A percentile compares a stretch with the other conserved stretches of the same genome.
Evolutionary conservation across 2,113 vertebrate species (phyloP).

Genomic region (Callionymus lyra): DNA sequence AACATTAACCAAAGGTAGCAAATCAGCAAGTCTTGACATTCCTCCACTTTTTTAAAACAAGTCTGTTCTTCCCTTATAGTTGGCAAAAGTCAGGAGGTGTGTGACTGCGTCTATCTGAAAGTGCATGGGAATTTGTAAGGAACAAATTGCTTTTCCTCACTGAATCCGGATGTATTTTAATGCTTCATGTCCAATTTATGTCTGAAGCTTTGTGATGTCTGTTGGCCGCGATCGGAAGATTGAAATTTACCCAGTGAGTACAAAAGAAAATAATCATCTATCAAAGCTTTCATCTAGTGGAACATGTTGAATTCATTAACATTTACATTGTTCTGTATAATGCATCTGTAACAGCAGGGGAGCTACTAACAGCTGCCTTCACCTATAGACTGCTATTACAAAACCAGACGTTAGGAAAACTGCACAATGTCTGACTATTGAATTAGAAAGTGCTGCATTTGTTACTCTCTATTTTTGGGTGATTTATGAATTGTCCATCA

Average conservation of each 20-base stretch:
- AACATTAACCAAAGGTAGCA: constrained; percentile 51
- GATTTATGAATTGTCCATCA: no score
- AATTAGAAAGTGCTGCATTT: background rate
- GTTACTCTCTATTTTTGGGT: no score
- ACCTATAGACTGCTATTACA: constrained; percentile 10
- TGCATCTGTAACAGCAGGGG: constrained; percentile 5
- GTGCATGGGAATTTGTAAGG: constrained; percentile 69
- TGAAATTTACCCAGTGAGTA: constrained; percentile 70
- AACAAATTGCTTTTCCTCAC: constrained; percentile 17
- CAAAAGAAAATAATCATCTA: constrained; percentile 32
- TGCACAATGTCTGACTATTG: constrained; percentile 1
- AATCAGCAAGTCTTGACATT: background rate
- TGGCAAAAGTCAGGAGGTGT: constrained; percentile 55
- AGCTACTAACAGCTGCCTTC: background rate
- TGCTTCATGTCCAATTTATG: constrained; percentile 27
- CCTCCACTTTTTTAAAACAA: background rate
- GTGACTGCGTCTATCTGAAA: constrained; percentile 62
- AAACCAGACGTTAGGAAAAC: constrained; percentile 7
- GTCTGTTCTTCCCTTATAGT: constrained; percentile 40
- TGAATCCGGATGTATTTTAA: constrained; percentile 8
- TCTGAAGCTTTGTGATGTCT: constrained; percentile 63
- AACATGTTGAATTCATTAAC: constrained; percentile 13
- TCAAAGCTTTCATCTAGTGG: constrained; percentile 4
- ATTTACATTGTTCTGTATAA: constrained; percentile 21
- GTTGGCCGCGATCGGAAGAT: constrained; percentile 68